Conservation (phyloP, 2,797 vertebrate species). For the Notolepis coatsorum region DNA sequence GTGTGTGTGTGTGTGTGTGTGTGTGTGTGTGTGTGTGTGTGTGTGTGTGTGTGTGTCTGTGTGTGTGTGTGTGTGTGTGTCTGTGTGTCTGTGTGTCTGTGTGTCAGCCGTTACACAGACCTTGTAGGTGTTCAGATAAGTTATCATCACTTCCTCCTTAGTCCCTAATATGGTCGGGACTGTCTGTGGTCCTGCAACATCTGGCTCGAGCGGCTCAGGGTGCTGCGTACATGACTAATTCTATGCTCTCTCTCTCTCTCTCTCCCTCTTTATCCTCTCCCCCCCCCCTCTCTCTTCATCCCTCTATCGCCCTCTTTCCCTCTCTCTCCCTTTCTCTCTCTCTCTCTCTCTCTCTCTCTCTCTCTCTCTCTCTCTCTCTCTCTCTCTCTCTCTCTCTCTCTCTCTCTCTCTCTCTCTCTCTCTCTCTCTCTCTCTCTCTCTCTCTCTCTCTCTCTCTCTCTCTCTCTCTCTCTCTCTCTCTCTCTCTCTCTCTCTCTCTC, state of each 20-base stretch:
- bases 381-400: neutral
- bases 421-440: neutral
- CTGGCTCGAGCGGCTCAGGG: slow-evolving; percentile 9
- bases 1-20: slow-evolving; percentile 11
- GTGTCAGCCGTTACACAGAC: slow-evolving; percentile 64
- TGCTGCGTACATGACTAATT: slow-evolving; percentile 11
- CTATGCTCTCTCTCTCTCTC: neutral
- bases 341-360: neutral
- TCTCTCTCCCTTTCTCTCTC: neutral
- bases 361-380: neutral
- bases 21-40: slow-evolving; percentile 28
- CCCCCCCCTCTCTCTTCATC: neutral
- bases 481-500: neutral
- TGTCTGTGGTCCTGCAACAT: slow-evolving; percentile 40
- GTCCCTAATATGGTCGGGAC: slow-evolving; percentile 40
- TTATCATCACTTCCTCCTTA: slow-evolving; percentile 19
- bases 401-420: neutral
- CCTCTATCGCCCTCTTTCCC: neutral
- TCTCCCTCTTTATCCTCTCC: too few species aligned
- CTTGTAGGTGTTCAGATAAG: slow-evolving; percentile 61
- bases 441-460: neutral
- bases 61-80: neutral
- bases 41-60: neutral
- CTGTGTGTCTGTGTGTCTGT: neutral
- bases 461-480: neutral